Evolutionary conservation across 2,888 invertebrate species (phyloP), one percentile per base, ranked within the genome.

Genomic region (Eupelmus urozonus): DNA sequence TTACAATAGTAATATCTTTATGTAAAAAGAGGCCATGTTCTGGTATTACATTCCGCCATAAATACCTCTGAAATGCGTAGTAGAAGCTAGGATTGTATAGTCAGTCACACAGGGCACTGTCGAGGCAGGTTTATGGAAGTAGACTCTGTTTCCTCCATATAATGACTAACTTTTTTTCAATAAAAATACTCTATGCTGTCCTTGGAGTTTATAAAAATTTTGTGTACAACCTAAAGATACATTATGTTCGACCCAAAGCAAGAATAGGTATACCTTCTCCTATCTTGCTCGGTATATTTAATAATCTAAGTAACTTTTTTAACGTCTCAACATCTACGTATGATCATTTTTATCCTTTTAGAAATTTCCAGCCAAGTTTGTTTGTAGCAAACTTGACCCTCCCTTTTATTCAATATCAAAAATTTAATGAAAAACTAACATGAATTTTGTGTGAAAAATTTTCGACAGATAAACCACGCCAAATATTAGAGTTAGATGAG

Each of bases 1-100:
- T 34, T 4, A 27, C 27, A 27, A 27, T 71, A 55, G 18, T 57
- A 29, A 29, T 57, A 69, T 70, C 59, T 60, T 79, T 72, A 45
- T 82, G 82, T 84, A 85, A 83, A 83, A 86, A 85, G 85, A 86
- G 86, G 85, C 85, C 87, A 87, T 86, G 85, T 88, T 88, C 65
- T 87, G 88, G 87, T 87, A 88, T 88, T 85, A 89, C 89, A 89
- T 89, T 89, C 89, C 88, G 87, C 87, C 84, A 89, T 89, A 89
- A 89, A 89, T 89, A 89, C 89, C 89, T 89, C 89, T 87, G 85
- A 87, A 88, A 87, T 89, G 88, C 87, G 88, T 88, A 87, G 89
- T 88, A 87, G 89, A 89, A 89, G 89, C 86, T 89, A 88, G 88
- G 88, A 88, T 88, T 88, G 88, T 88, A 89, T 88, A 88, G 88